Evolutionary conservation across 2,113 vertebrate species (phyloP), one percentile per base, ranked within the genome.

Genomic region (Indicator maculatus): DNA sequence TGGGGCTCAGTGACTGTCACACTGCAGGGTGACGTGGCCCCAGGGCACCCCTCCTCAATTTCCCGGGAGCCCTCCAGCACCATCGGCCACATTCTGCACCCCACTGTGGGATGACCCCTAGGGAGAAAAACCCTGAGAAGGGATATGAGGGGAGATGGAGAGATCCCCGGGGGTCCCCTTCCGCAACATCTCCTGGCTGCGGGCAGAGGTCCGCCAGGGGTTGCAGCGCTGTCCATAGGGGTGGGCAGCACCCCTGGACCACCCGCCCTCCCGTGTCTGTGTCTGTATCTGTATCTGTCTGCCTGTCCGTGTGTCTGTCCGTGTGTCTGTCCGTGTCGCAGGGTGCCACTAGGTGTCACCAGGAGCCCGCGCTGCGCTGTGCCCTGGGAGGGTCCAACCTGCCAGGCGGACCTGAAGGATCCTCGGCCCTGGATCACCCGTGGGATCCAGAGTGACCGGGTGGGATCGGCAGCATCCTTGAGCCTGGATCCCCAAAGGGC

Each of bases 321-420:
- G 31, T 44, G 66, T n/a, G 60, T 39, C 26, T 27, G 45, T 27
- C 47, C 3, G 31, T 44, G 66, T n/a, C 67, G 7, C 81, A 11
- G 14, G 71, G 23, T 36, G 83, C 96, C 96, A 16, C 89, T 69
- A 92, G 96, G 31, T 95, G 96, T 92, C 96, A 89, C 70, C 84
- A 56, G 70, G 78, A 84, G 53, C 66, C 67, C 58, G 81, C 58
- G 16, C 9, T n/a, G 45, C 6, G 21, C 63, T 8, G 63, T 30
- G 20, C 41, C 61, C 59, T 1, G 45, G 11, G 55, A 9, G 59
- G 59, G 26, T 31, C 24, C 9, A 21, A 2, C 12, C 15, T 14
- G 30, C 23, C 31, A 28, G 24, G 27, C 28, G 50, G 31, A 8
- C 11, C 38, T 1, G 81, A 72, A 14, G 59, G 84, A 30, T 31